Evolutionary conservation across 2,113 vertebrate species (phyloP).

Genomic region (Galbula dea): DNA sequence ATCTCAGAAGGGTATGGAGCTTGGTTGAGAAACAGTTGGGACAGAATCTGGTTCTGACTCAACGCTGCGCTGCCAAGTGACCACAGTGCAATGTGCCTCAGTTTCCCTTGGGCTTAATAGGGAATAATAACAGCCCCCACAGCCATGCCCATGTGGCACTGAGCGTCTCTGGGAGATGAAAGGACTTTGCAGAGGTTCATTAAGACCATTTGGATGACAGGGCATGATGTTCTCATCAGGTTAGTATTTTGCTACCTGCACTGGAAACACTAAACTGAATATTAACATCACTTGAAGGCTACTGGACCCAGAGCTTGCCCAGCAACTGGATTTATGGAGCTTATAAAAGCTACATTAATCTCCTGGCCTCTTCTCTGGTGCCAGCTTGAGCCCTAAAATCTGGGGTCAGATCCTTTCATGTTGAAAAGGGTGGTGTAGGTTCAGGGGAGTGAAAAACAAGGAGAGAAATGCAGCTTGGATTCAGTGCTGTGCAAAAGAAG

Average conservation of each 20-base stretch:
- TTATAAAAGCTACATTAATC: background rate
- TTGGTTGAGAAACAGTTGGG: fast-evolving
- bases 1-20: background rate
- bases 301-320: background rate
- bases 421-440: background rate
- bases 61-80: background rate
- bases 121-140: background rate
- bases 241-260: background rate
- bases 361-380: background rate
- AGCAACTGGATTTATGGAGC: background rate
- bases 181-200: background rate
- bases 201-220: background rate
- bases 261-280: background rate
- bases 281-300: background rate
- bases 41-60: background rate
- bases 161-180: background rate
- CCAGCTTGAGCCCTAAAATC: background rate
- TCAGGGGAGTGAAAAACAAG: background rate
- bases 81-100: background rate
- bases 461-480: background rate
- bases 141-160: background rate
- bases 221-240: background rate
- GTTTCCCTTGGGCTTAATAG: background rate
- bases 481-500: background rate
- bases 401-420: background rate